Base-by-base conservation (phyloP, 2,113 vertebrate genomes). In the Etheostoma cragini region DNA sequence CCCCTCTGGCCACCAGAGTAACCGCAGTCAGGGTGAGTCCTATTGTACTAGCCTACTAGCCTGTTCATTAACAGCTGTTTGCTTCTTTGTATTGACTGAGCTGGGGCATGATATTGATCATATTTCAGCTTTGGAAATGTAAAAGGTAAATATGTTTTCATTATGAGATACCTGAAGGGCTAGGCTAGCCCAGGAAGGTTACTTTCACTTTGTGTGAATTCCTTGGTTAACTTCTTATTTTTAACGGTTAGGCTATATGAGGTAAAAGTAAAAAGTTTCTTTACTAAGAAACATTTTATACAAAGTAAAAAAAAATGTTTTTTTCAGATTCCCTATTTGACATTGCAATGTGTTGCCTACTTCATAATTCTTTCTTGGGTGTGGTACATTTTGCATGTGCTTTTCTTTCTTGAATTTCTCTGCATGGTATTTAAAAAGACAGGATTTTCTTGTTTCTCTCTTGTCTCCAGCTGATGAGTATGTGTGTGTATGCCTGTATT, bases 1-100 rank as follows among this genome's bases (percentile, higher is more conserved):
- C 92, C 63, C 89, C 87, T 5, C 89, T 95, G 61, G 92, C 89
- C 85, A 81, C 89, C 70, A 93, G 93, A 93, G 97, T 96, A 0
- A 88, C 94, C 21, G 84, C 92, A 78, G 89, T 97, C 63, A 90
- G 96, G 95, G 97, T 98, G 88, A 96, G 96, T 90, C 10, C 24
- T 38, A 42, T 10, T 42, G 38, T 42, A 42, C 14, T 2, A 3
- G 3, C 1, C 0, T 49, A 5, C 3, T 1, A 10, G 30, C 30
- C 3, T 30, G 3, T 16, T 2, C 3, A 5, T 49, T 6, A 49
- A 24, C 46, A 33, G 5, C 19, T 38, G 1, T 56, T 56, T 66
- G 3, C 47, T 49, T 26, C 1, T 26, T 21, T 21, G 4, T 35
- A 5, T 15, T 65, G 14, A 19, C 19, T 45, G 15, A 35, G 1